Evolutionary conservation across 2,113 vertebrate species (phyloP).

Genomic region (Gorilla gorilla): DNA sequence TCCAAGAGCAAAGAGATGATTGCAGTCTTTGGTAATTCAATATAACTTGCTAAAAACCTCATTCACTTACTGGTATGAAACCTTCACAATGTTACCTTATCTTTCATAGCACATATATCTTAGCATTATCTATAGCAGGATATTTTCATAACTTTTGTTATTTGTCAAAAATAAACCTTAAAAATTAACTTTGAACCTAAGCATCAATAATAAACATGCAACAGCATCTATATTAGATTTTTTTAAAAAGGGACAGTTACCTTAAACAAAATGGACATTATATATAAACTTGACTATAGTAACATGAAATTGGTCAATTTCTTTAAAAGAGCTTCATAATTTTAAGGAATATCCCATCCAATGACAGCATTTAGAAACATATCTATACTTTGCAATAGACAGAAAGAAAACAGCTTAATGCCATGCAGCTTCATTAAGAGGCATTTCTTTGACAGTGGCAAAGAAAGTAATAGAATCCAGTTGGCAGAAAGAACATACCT

Average conservation of each 20-base stretch:
- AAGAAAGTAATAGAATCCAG: neutral
- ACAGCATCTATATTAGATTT: neutral
- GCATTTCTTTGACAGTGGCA: neutral
- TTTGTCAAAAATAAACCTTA: conserved; percentile 12
- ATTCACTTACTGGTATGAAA: neutral
- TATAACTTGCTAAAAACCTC: conserved; percentile 14
- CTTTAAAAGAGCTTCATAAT: conserved; percentile 15
- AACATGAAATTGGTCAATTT: neutral
- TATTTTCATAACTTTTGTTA: conserved; percentile 17
- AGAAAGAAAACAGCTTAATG: neutral
- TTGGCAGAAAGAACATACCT: conserved; percentile 85
- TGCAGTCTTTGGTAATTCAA: conserved; percentile 13
- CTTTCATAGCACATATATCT: neutral
- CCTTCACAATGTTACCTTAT: neutral
- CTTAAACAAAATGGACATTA: neutral
- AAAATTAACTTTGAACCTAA: conserved; percentile 36
- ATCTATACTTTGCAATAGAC: neutral
- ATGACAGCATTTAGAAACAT: conserved; percentile 14
- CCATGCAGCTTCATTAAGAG: neutral
- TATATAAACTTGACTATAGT: neutral
- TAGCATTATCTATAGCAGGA: neutral
- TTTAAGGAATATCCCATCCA: neutral
- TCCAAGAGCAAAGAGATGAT: neutral
- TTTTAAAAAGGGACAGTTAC: neutral
- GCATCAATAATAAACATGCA: neutral